phyloP scores from a whole-genome alignment of 2,888 invertebrate genomes.

The Oscheius sp. region DNA sequence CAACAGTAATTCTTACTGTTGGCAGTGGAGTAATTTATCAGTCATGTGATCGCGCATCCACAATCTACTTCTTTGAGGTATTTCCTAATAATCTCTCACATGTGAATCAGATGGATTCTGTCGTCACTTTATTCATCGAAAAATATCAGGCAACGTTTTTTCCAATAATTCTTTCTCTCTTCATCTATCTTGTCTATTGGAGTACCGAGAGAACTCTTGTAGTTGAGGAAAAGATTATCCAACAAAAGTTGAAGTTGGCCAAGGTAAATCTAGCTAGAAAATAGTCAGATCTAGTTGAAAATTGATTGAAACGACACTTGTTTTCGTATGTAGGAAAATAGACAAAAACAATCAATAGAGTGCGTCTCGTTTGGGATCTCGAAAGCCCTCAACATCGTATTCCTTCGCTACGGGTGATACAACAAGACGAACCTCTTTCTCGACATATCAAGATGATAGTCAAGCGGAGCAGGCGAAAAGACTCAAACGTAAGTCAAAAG shows the following conservation, averaged over 20 bases:
- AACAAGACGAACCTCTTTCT: constrained; percentile 22
- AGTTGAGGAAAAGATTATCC: constrained; percentile 13
- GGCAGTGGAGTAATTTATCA: constrained; percentile 43
- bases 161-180: constrained; percentile 45
- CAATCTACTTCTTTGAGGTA: constrained; percentile 61
- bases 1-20: constrained; percentile 17
- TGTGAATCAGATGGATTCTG: constrained; percentile 47
- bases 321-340: too few relatives aligned
- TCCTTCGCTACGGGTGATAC: constrained; percentile 19
- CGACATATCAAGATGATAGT: constrained; percentile 1
- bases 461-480: constrained; percentile 30
- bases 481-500: constrained; percentile 16
- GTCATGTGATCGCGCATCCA: constrained; percentile 48
- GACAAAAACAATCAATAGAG: background rate
- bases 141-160: constrained; percentile 41
- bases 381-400: constrained; percentile 12
- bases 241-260: constrained; percentile 7
- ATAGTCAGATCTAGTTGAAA: background rate
- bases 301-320: too few relatives aligned
- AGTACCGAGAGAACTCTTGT: constrained; percentile 28
- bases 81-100: background rate
- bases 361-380: constrained; percentile 9
- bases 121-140: constrained; percentile 46
- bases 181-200: constrained; percentile 51
- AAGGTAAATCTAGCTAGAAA: background rate